phyloP scores from a whole-genome alignment of 2,888 invertebrate genomes.

The Disparrhopalites patrizii region DNA sequence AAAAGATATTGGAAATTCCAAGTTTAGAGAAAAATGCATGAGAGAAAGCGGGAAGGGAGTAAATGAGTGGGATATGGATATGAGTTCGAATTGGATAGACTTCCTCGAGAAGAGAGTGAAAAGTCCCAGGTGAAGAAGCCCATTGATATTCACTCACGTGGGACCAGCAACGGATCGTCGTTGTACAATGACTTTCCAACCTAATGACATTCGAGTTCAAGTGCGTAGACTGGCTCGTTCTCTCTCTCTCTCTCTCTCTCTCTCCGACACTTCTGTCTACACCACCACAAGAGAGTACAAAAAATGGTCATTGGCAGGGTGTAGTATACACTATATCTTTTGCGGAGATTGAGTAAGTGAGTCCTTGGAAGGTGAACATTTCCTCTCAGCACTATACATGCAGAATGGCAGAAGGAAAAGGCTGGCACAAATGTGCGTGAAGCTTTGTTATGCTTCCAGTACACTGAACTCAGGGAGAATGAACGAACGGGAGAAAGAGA shows the following conservation, averaged over 20 bases:
- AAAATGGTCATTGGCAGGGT: neutral
- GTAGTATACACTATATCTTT: neutral
- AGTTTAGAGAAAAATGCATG: too few relatives aligned
- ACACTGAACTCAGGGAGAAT: conserved; percentile 33
- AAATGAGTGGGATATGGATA: too few relatives aligned
- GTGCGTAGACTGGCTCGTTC: neutral
- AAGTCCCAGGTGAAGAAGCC: too few relatives aligned
- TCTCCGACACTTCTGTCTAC: neutral
- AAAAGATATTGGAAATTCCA: too few relatives aligned
- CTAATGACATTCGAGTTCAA: neutral
- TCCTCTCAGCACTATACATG: conserved; percentile 3
- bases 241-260: neutral
- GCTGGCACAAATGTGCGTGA: conserved; percentile 26
- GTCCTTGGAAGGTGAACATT: neutral
- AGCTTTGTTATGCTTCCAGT: conserved; percentile 36
- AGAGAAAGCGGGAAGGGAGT: too few relatives aligned
- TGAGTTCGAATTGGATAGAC: too few relatives aligned
- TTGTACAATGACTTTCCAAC: too few relatives aligned
- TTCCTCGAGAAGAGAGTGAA: too few relatives aligned
- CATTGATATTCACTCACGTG: too few relatives aligned
- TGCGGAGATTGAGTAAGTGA: neutral
- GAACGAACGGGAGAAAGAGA: conserved; percentile 26
- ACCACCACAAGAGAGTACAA: neutral
- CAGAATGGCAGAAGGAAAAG: neutral
- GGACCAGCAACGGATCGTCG: too few relatives aligned